These are phyloP conservation scores for Protaetia brevitarsis DNA, from an alignment of 1,140 invertebrate species.

Conservation along the genomic window DNA sequence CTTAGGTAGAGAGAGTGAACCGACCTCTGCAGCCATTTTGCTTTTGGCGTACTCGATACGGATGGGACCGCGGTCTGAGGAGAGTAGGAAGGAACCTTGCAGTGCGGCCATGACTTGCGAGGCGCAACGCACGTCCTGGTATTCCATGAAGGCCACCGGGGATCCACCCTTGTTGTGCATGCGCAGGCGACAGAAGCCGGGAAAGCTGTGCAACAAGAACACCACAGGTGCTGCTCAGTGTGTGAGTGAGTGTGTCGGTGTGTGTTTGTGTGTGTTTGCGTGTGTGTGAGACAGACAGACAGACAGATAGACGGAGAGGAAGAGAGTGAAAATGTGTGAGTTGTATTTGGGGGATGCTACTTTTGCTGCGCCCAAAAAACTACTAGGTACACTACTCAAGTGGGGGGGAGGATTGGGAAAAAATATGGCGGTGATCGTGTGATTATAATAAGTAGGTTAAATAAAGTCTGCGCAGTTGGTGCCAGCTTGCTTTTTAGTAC, in stretches of 20 bases:
- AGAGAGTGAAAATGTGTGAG: no score
- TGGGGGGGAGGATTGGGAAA: no score
- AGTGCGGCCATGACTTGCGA: slow-evolving; percentile 86
- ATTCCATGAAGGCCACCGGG: slow-evolving; percentile 96
- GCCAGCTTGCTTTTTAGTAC: no score
- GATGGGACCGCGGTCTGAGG: slow-evolving; percentile 92
- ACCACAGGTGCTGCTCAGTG: slow-evolving; percentile 44
- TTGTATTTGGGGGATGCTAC: no score
- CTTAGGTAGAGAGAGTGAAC: slow-evolving; percentile 30
- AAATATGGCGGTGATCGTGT: no score
- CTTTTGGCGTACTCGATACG: slow-evolving; percentile 98
- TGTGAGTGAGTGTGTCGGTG: slow-evolving; percentile 9
- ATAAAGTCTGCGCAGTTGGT: no score
- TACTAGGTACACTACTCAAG: no score
- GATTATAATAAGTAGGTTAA: no score
- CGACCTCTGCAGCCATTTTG: slow-evolving; percentile 88
- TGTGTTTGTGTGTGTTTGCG: slow-evolving; percentile 3
- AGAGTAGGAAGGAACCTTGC: slow-evolving; percentile 90
- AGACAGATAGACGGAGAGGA: no score
- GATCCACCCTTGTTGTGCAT: slow-evolving; percentile 92
- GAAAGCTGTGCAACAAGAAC: slow-evolving; percentile 75
- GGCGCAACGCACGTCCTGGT: slow-evolving; percentile 86
- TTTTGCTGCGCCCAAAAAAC: no score
- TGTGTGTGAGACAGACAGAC: no score
- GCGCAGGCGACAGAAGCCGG: slow-evolving; percentile 94